A percentile compares a stretch with the other conserved stretches of the same genome.
Evolutionary conservation across 2,113 vertebrate species (phyloP).

Genomic region (Syngnathoides biaculeatus): DNA sequence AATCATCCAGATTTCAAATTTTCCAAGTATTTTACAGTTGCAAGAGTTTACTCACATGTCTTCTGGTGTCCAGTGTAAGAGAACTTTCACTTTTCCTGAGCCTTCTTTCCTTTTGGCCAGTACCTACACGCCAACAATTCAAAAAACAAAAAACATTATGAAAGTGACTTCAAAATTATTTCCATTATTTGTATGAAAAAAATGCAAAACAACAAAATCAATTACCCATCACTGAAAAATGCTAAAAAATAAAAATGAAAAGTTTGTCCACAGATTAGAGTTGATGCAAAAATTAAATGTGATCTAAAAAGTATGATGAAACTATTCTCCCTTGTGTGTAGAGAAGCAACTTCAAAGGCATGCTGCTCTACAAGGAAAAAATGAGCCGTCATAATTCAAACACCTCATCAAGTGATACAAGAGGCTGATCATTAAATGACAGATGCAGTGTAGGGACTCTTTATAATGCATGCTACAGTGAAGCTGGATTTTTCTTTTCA

Average conservation of each 20-base stretch:
- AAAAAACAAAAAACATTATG: neutral
- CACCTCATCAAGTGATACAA: constrained; percentile 38
- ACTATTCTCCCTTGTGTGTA: constrained; percentile 12
- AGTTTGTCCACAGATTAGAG: neutral
- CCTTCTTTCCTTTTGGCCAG: constrained; percentile 68
- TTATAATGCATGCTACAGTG: constrained; percentile 51
- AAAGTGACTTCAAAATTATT: neutral
- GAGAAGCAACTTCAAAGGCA: constrained; percentile 39
- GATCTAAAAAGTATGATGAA: constrained; percentile 11
- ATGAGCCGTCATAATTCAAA: constrained; percentile 47
- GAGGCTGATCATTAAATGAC: constrained; percentile 42
- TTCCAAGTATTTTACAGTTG: neutral
- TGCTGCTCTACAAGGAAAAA: constrained; percentile 29
- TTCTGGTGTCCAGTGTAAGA: constrained; percentile 70
- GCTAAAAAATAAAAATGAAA: neutral
- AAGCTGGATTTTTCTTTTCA: constrained; percentile 39
- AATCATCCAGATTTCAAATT: neutral
- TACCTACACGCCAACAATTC: constrained; percentile 45
- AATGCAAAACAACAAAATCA: too few relatives aligned
- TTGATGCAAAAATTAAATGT: constrained; percentile 19
- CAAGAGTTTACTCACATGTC: constrained; percentile 60
- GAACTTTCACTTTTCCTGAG: constrained; percentile 68
- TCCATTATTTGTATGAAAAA: neutral
- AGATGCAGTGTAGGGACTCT: constrained; percentile 42
- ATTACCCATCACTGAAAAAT: neutral